Base-by-base conservation (phyloP, 2,888 invertebrate genomes). In the Byasa hedistus region DNA sequence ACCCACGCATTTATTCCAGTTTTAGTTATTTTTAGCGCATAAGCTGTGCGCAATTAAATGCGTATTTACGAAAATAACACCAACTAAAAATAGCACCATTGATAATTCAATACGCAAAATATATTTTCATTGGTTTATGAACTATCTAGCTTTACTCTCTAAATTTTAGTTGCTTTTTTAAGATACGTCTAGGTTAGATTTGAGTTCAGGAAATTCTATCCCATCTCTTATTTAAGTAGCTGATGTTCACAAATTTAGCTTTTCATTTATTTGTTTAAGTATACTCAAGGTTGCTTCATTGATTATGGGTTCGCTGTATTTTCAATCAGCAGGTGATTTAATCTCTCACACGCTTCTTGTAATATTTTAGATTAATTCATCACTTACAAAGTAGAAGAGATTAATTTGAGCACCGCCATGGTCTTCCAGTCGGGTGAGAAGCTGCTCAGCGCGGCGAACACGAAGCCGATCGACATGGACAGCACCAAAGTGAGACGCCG, bases 311-410 rank as follows among this genome's bases (percentile, higher is more conserved):
- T n/a, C n/a, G n/a, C n/a, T n/a, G n/a, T n/a, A n/a, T n/a, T n/a
- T n/a, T n/a, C n/a, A n/a, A n/a, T n/a, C n/a, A n/a, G n/a, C n/a
- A n/a, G n/a, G n/a, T n/a, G n/a, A n/a, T n/a, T n/a, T n/a, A n/a
- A n/a, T n/a, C n/a, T n/a, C 27, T 3, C 27, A 3, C 5, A 27
- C 27, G 3, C 27, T 27, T 27, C 27, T 27, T 27, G 27, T 27
- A 27, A 4, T 27, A 56, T 17, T 23, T 55, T 15, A 44, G 36
- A 5, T 39, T 27, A 62, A 54, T 15, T 62, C 54, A 0, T 39
- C 72, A 85, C 91, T 90, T 78, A 92, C 91, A 92, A 91, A 32
- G 86, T 87, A 22, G 91, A 87, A 1, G 88, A 87, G n/a, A 87
- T 73, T 0, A 91, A 77, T 68, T 91, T 91, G 3, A 91, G 79